Conservation (phyloP, 2,888 invertebrate species). For the Ceraclea dissimilis region DNA sequence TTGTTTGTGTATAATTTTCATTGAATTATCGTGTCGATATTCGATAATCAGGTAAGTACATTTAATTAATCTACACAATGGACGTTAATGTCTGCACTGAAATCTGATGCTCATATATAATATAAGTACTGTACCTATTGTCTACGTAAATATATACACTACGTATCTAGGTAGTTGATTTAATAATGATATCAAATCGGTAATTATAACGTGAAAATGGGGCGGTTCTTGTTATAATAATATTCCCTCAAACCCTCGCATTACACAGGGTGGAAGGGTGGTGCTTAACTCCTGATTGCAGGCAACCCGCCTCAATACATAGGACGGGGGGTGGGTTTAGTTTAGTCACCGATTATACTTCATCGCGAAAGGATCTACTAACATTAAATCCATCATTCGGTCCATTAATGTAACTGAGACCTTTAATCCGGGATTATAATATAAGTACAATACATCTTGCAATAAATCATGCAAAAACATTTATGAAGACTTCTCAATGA, state of each 20-base stretch:
- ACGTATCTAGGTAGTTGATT: neutral
- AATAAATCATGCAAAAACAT: too few relatives aligned
- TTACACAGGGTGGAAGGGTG: neutral
- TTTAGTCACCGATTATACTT: constrained; percentile 1
- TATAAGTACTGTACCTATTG: neutral
- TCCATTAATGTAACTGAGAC: neutral
- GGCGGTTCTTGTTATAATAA: neutral
- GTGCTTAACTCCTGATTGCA: neutral
- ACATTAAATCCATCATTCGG: neutral
- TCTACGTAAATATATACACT: neutral
- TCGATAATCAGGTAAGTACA: too few relatives aligned
- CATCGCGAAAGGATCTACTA: neutral
- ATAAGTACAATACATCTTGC: too few relatives aligned
- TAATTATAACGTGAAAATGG: neutral
- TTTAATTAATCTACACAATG: too few relatives aligned
- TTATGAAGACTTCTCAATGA: too few relatives aligned
- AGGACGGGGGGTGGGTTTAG: neutral
- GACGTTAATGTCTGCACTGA: too few relatives aligned
- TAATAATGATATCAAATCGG: neutral
- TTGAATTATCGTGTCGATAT: too few relatives aligned
- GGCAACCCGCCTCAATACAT: neutral
- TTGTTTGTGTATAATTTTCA: too few relatives aligned
- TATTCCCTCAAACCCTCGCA: neutral
- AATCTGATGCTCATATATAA: too few relatives aligned
- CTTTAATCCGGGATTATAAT: too few relatives aligned